Conservation (phyloP, 2,888 invertebrate genomes). For the Mellilla xanthometata region DNA sequence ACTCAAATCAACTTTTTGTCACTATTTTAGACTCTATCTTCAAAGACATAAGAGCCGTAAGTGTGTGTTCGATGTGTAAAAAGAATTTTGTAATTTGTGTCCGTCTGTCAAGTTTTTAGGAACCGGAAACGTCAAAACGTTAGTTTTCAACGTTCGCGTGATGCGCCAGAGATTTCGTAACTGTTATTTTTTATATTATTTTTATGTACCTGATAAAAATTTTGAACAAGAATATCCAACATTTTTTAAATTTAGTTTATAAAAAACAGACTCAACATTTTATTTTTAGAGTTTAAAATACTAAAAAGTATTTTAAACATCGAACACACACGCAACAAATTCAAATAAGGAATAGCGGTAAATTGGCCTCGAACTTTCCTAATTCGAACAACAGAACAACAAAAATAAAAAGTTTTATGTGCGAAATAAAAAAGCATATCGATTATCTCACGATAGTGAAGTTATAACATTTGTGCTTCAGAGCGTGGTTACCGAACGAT, state of each 20-base stretch:
- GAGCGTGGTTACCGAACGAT: conserved; percentile 73
- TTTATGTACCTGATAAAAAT: conserved; percentile 18
- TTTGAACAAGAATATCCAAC: not conserved
- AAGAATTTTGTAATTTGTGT: conserved; percentile 34
- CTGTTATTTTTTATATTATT: conserved; percentile 33
- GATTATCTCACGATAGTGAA: conserved; percentile 39
- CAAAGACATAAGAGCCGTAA: conserved; percentile 20
- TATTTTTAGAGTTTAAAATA: no score
- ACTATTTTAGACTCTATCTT: no score
- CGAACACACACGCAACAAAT: no score
- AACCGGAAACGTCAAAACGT: conserved; percentile 69
- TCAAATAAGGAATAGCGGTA: conserved; percentile 13
- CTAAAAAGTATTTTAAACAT: no score
- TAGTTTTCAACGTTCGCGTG: conserved; percentile 64
- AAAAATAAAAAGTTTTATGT: conserved; percentile 28
- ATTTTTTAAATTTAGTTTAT: no score
- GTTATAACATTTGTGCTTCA: conserved; percentile 52
- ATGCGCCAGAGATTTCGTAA: conserved; percentile 43
- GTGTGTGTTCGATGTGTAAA: not conserved
- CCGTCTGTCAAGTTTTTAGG: conserved; percentile 56
- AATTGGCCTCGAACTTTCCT: not conserved
- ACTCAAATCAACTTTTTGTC: not conserved
- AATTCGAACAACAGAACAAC: conserved; percentile 3
- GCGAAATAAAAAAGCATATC: conserved; percentile 26
- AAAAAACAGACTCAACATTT: no score